Conservation (phyloP, 2,888 invertebrate species). For the Alloplasta piceator region DNA sequence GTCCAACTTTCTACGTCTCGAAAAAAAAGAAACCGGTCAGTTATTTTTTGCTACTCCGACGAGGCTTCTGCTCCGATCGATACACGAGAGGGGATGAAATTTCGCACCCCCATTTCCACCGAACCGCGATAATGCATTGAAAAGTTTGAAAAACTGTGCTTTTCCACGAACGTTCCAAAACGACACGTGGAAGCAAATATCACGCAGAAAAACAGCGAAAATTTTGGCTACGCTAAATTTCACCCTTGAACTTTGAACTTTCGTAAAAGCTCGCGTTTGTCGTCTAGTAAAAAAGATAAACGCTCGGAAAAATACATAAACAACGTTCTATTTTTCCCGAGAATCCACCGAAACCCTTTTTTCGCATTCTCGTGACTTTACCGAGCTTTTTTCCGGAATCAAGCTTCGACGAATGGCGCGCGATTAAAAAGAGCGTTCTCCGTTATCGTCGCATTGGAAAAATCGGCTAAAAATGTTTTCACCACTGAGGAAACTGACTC, state of each 20-base stretch:
- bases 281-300: background rate
- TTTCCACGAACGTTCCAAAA: background rate
- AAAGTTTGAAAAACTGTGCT: slow-evolving; percentile 16
- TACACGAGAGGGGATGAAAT: slow-evolving; percentile 3
- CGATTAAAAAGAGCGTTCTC: background rate
- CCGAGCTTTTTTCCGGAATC: background rate
- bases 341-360: background rate
- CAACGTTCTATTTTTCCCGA: slow-evolving; percentile 3
- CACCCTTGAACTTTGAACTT: slow-evolving; percentile 33
- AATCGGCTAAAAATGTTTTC: background rate
- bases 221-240: slow-evolving; percentile 32
- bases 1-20: slow-evolving; percentile 43
- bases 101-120: background rate
- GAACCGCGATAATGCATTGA: slow-evolving; percentile 14
- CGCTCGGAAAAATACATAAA: slow-evolving; percentile 15
- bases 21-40: slow-evolving; percentile 53
- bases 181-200: background rate
- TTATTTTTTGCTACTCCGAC: slow-evolving; percentile 63
- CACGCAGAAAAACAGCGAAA: slow-evolving; percentile 14
- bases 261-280: background rate
- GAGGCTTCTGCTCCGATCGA: slow-evolving; percentile 10
- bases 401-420: background rate
- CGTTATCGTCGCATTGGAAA: background rate
- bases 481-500: no score
- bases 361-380: background rate